Evolutionary conservation across 1,140 invertebrate genomes (phyloP).

Genomic region (Trichomalopsis sarcophagae): DNA sequence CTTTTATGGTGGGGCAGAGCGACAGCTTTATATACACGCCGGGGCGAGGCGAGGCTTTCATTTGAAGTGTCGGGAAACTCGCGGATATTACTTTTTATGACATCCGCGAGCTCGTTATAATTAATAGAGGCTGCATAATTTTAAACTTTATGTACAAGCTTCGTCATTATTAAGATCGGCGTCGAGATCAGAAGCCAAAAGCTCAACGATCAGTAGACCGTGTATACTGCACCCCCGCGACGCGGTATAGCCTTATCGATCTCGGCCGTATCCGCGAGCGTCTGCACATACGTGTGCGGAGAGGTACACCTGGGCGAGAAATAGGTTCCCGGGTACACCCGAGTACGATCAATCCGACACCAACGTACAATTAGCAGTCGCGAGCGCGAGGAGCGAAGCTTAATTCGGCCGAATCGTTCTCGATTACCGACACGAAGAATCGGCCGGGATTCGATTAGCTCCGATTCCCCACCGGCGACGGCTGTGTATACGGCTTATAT

Average conservation of each 20-base stretch:
- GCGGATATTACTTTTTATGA: slow-evolving; percentile 35
- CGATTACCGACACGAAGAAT: slow-evolving; percentile 51
- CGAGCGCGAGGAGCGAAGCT: slow-evolving; percentile 50
- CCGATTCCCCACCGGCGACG: background rate
- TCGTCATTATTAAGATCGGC: no score
- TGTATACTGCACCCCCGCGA: no score
- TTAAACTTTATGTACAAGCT: no score
- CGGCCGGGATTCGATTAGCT: slow-evolving; percentile 45
- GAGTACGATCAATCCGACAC: slow-evolving; percentile 66
- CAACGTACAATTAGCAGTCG: slow-evolving; percentile 63
- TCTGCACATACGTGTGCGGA: slow-evolving; percentile 47
- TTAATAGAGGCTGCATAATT: no score
- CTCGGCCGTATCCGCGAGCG: slow-evolving; percentile 51
- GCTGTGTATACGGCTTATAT: background rate
- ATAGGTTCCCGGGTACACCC: slow-evolving; percentile 59
- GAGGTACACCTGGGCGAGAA: slow-evolving; percentile 59
- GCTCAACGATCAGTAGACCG: no score
- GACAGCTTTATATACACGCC: background rate
- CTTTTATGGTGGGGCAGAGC: background rate
- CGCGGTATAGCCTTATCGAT: slow-evolving; percentile 56
- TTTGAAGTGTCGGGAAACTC: slow-evolving; percentile 48
- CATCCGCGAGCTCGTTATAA: background rate
- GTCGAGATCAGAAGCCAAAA: no score
- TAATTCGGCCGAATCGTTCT: slow-evolving; percentile 66
- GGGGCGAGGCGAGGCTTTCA: background rate